Evolutionary conservation across 2,888 invertebrate species (phyloP), one percentile per base, ranked within the genome.

Genomic region (Pseudoips prasinana): DNA sequence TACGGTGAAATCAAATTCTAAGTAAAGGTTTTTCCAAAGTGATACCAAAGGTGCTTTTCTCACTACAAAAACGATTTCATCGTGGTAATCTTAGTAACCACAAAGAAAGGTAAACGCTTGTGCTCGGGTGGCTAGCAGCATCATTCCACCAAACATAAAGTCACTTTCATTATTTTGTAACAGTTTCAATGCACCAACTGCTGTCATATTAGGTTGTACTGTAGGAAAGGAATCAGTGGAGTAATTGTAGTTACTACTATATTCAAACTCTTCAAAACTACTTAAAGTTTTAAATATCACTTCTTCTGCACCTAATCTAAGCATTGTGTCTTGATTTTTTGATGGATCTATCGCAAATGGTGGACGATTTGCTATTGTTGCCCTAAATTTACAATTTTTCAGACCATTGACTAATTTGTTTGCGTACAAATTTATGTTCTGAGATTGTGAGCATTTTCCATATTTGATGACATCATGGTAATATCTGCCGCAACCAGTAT

Each of bases 401-500:
- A 82, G 40, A 2, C 63, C 68, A 1, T 55, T 69, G 1, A 46
- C 35, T 1, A 60, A 22, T 47, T 72, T 76, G 1, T 56, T 7
- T 2, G 62, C 58, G 33, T 57, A 74, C 3, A 74, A 34, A 23
- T 60, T 18, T 1, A 22, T 10, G 1, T 40, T 29, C 1, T 7
- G n/a, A 20, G 38, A 22, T 3, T 42, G 29, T 6, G 25, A 28
- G 41, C 80, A 80, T 22, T 54, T 49, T 6, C 80, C 82, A 1
- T 57, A 53, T n/a, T 52, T 36, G 9, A 67, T 66, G 1, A 79
- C 41, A 19, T 42, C 35, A 6, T 55, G 41, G 27, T 67, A 81
- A 26, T 58, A 58, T 32, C 58, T 64, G 7, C 82, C 81, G 35
- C 82, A 82, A 0, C 62, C 65, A 24, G 60, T 67, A 26, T 80